These are phyloP conservation scores for Caenorhabditis angaria DNA, from an alignment of 2,888 invertebrate species.

Conservation along the genomic window DNA sequence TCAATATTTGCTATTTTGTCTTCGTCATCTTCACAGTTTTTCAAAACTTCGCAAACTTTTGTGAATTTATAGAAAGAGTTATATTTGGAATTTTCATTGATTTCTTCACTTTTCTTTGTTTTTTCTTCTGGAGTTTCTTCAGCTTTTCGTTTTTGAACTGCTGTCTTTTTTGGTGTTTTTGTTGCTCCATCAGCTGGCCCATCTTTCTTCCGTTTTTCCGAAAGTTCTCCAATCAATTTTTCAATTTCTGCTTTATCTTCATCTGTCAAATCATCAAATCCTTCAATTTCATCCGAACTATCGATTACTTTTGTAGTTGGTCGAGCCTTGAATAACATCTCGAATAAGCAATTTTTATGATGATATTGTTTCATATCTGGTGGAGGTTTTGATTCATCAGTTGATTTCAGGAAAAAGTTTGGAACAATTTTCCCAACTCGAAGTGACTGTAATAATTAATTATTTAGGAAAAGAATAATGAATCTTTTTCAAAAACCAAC, in stretches of 20 bases:
- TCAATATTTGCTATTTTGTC: slow-evolving; percentile 49
- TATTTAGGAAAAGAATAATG: slow-evolving; percentile 3
- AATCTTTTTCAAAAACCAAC: slow-evolving; percentile 33
- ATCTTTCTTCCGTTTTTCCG: slow-evolving; percentile 37
- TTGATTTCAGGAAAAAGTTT: slow-evolving; percentile 81
- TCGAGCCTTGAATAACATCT: slow-evolving; percentile 82
- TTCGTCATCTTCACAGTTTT: slow-evolving; percentile 29
- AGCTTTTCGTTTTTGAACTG: slow-evolving; percentile 17
- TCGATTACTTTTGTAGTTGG: slow-evolving; percentile 85
- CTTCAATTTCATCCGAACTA: slow-evolving; percentile 80
- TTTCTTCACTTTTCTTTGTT: slow-evolving; percentile 26
- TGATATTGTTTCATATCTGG: slow-evolving; percentile 79
- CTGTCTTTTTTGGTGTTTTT: slow-evolving; percentile 39
- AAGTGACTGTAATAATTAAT: slow-evolving; percentile 27
- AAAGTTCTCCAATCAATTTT: slow-evolving; percentile 52
- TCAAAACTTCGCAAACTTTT: slow-evolving; percentile 55
- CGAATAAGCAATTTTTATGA: slow-evolving; percentile 80
- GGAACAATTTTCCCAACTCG: slow-evolving; percentile 82
- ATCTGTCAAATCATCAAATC: slow-evolving; percentile 31
- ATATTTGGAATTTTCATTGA: slow-evolving; percentile 42
- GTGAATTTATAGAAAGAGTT: slow-evolving; percentile 54
- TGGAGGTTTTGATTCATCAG: slow-evolving; percentile 74
- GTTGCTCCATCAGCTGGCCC: slow-evolving; percentile 16
- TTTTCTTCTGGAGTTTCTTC: slow-evolving; percentile 9
- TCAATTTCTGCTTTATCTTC: slow-evolving; percentile 42